Percentiles rank a stretch among this genome's conserved stretches.
Evolutionary conservation across 2,888 invertebrate species (phyloP).

Genomic region (Amphipyra berbera): DNA sequence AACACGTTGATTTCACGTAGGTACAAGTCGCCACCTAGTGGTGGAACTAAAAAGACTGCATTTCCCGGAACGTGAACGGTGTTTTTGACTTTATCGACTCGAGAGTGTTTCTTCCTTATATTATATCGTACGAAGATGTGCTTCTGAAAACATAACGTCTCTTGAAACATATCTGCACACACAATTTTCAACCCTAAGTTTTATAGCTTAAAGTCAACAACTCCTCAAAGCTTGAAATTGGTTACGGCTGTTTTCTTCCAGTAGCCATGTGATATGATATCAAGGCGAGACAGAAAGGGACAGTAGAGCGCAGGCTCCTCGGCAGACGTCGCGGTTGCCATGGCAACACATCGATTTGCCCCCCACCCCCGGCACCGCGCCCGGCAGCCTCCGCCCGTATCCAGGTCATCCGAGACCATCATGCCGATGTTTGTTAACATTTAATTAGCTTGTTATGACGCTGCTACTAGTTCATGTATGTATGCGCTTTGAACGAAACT

Average conservation of each 20-base stretch:
- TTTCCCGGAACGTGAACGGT: conserved; percentile 59
- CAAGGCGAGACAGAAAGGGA: conserved; percentile 89
- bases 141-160: conserved; percentile 58
- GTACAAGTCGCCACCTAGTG: conserved; percentile 58
- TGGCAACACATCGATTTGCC: conserved; percentile 88
- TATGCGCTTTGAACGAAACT: conserved; percentile 27
- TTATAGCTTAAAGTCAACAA: neutral
- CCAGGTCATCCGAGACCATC: conserved; percentile 85
- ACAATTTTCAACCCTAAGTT: conserved; percentile 52
- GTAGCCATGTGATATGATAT: conserved; percentile 86
- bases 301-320: conserved; percentile 89
- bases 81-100: conserved; percentile 82
- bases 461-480: conserved; percentile 14
- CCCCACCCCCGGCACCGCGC: conserved; percentile 69
- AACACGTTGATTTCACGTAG: conserved; percentile 33
- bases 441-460: conserved; percentile 55
- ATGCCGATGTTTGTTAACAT: conserved; percentile 66
- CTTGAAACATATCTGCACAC: conserved; percentile 8
- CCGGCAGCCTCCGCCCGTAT: conserved; percentile 82
- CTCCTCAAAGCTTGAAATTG: neutral
- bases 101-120: conserved; percentile 84
- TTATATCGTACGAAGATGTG: conserved; percentile 82
- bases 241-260: conserved; percentile 61
- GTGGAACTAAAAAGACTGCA: conserved; percentile 52
- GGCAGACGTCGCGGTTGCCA: conserved; percentile 89